Evolutionary conservation across 2,888 invertebrate genomes (phyloP).

Genomic region (Marasmarcha lunaedactyla): DNA sequence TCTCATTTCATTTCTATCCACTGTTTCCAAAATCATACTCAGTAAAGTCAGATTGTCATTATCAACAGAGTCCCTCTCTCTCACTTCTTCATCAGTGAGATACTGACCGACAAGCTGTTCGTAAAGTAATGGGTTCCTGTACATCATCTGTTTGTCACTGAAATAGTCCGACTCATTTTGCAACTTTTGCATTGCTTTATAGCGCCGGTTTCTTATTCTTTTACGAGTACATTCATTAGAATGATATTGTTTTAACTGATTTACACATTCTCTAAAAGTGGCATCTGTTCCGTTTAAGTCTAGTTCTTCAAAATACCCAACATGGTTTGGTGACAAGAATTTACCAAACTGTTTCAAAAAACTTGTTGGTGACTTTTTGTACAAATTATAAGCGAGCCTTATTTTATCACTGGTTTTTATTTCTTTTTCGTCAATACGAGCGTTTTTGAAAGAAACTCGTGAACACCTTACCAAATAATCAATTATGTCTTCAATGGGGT

Average conservation of each 20-base stretch:
- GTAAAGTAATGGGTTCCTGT: constrained; percentile 88
- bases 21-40: constrained; percentile 82
- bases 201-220: constrained; percentile 83
- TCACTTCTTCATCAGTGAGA: constrained; percentile 81
- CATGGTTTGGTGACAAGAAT: constrained; percentile 74
- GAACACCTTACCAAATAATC: constrained; percentile 72
- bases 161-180: constrained; percentile 82
- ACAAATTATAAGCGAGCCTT: constrained; percentile 74
- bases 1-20: constrained; percentile 79
- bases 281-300: constrained; percentile 27
- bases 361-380: constrained; percentile 73
- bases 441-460: constrained; percentile 81
- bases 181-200: constrained; percentile 81
- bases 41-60: constrained; percentile 74
- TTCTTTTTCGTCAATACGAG: constrained; percentile 84
- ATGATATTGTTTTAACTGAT: constrained; percentile 70
- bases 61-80: constrained; percentile 72
- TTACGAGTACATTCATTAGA: constrained; percentile 59
- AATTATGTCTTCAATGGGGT: constrained; percentile 69
- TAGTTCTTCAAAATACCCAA: constrained; percentile 74
- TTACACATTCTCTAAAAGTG: constrained; percentile 74
- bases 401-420: constrained; percentile 77
- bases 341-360: constrained; percentile 85
- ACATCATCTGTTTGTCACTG: constrained; percentile 93
- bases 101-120: constrained; percentile 91